Conservation (phyloP, 2,113 vertebrate species). For the Platichthys flesus region DNA sequence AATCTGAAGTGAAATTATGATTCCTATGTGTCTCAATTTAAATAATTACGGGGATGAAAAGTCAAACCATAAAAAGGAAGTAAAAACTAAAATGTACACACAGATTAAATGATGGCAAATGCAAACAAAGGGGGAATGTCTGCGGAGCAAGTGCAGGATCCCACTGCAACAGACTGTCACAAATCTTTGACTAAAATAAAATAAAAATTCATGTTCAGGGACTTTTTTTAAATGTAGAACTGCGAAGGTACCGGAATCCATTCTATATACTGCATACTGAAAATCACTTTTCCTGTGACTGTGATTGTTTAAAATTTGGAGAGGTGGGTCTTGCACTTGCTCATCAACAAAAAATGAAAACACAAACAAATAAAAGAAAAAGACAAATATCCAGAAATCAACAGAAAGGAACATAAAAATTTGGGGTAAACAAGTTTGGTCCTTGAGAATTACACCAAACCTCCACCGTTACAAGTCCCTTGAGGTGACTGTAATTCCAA, state of each 20-base stretch:
- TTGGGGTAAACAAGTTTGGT: conserved; percentile 68
- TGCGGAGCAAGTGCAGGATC: conserved; percentile 69
- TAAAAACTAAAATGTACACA: conserved; percentile 47
- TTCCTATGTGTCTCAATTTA: background rate
- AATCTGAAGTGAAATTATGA: background rate
- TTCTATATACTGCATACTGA: background rate
- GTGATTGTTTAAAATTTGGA: background rate
- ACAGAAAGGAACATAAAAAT: conserved; percentile 26
- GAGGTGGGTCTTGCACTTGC: conserved; percentile 82
- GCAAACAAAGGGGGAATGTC: conserved; percentile 47
- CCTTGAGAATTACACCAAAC: conserved; percentile 54
- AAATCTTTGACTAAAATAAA: background rate
- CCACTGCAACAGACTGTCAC: background rate
- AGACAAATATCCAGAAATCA: conserved; percentile 43
- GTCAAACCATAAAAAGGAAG: conserved; percentile 28
- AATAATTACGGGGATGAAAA: conserved; percentile 27
- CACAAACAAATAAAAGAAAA: conserved; percentile 12
- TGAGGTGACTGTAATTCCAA: background rate
- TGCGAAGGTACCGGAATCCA: background rate
- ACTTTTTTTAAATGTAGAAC: background rate
- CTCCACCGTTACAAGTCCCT: background rate
- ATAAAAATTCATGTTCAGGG: background rate
- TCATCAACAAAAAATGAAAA: conserved; percentile 61
- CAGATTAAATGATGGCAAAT: conserved; percentile 45
- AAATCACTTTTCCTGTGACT: background rate